A percentile compares a stretch with the other conserved stretches of the same genome.
Conservation (phyloP, 1,140 invertebrate species). For the Drosophila sp. region DNA sequence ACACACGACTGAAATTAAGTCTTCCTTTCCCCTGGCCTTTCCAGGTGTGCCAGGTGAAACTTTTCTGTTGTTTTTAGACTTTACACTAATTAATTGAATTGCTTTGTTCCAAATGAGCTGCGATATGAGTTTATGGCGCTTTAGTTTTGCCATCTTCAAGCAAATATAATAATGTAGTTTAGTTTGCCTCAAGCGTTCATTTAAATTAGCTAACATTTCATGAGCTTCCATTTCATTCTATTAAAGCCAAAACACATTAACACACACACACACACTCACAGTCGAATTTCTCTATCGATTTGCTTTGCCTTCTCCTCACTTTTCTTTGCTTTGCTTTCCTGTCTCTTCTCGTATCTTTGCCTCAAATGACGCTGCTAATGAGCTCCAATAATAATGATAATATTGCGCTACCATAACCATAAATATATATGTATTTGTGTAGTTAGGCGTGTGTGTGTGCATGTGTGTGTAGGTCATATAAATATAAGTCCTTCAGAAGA, state of each 20-base stretch:
- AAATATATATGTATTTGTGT: conserved; percentile 29
- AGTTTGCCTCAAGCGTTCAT: conserved; percentile 20
- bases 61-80: conserved; percentile 31
- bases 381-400: conserved; percentile 78
- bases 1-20: conserved; percentile 68
- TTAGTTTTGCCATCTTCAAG: not conserved
- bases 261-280: conserved; percentile 1
- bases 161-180: conserved; percentile 9
- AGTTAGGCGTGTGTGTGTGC: conserved; percentile 12
- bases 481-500: conserved; percentile 52
- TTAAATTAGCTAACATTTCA: conserved; percentile 58
- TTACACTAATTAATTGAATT: conserved; percentile 54
- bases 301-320: conserved; percentile 12
- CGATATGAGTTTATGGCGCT: not conserved
- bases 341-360: not conserved
- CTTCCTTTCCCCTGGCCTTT: conserved; percentile 7
- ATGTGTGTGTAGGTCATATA: conserved; percentile 33
- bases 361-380: conserved; percentile 66
- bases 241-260: too few relatives aligned
- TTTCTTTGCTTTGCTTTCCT: not conserved
- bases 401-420: conserved; percentile 52
- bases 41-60: conserved; percentile 36
- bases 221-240: conserved; percentile 18
- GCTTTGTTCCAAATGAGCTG: conserved; percentile 26
- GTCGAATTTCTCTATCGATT: conserved; percentile 29